phyloP scores from a whole-genome alignment of 30 jellyfish, hydroid and myxozoan genomes.

The Mastigias papua region DNA sequence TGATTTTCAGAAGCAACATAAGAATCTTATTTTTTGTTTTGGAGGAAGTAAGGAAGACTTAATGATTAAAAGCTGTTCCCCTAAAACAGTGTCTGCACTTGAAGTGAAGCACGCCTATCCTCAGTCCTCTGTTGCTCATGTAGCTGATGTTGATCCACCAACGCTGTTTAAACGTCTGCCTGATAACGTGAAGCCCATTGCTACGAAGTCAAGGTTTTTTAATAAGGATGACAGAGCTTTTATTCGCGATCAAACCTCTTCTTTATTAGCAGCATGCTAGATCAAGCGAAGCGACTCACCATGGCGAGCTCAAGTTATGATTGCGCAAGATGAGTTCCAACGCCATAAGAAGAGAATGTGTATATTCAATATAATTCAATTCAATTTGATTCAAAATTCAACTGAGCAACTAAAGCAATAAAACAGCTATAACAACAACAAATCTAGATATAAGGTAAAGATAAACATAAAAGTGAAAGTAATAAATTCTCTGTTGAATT shows the following conservation, averaged over 20 bases:
- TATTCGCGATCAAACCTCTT: constrained; percentile 56
- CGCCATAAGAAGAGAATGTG: constrained; percentile 70
- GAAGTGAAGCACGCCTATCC: constrained; percentile 9
- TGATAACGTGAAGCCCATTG: constrained; percentile 54
- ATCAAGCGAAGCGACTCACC: constrained; percentile 65
- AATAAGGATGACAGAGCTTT: constrained; percentile 48
- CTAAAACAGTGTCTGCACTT: constrained; percentile 3
- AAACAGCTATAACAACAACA: no score
- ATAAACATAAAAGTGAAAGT: no score
- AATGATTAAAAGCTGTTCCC: constrained; percentile 21
- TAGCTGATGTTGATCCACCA: constrained; percentile 60
- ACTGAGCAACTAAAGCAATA: no score
- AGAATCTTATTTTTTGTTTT: constrained; percentile 38
- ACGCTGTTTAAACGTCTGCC: constrained; percentile 32
- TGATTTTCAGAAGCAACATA: constrained; percentile 63
- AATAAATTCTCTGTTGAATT: no score
- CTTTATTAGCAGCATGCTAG: constrained; percentile 51
- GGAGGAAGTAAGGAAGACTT: constrained; percentile 55
- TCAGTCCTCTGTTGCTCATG: background rate
- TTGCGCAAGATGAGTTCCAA: constrained; percentile 46
- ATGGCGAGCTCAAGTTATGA: constrained; percentile 75
- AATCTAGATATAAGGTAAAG: no score
- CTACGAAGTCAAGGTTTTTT: constrained; percentile 67
- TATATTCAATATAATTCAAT: no score
- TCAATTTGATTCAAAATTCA: no score